Base-by-base conservation (phyloP, 2,113 vertebrate species). In the Dinomys branickii region DNA sequence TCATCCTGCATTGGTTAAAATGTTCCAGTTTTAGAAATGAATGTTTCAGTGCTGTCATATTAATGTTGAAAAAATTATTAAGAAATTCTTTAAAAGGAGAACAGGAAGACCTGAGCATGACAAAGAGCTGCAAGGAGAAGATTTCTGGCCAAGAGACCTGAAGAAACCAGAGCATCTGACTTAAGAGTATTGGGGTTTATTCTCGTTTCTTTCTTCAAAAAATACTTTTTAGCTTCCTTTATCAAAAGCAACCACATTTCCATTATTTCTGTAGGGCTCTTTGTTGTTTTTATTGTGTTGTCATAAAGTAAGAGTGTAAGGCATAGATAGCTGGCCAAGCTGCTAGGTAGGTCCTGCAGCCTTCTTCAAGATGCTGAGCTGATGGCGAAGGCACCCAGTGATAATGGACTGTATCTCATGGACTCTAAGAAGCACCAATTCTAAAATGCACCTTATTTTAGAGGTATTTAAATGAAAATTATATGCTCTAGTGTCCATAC, bases 11-110 rank as follows among this genome's bases (percentile, higher is more conserved):
- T 81, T 83, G 56, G 26, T 17, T 95, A 44, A 81, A 85, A 63
- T 58, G 88, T 69, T 67, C 85, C 52, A 65, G 41, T 71, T 96
- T 95, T 94, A 97, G 78, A 47, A 88, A 61, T 85, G 52, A 78
- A 82, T 85, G 47, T 61, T 80, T 73, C n/a, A 82, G 47, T 88
- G 8, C 54, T 30, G 41, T 58, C 22, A 82, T 30, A 91, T 86
- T 78, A 93, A 85, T 77, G 56, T 14, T 83, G 30, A 96, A 54
- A 5, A 67, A 88, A 95, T 75, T 95, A 89, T 83, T 94, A 97
- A 91, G 8, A 93, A 91, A 90, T 93, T 86, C 22, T 86, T 86
- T 71, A 81, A 96, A 84, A 54, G 56, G 54, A 90, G 3, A 69
- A 69, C 67, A 69, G 19, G 67, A 33, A 65, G 30, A 19, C n/a